phyloP scores from a whole-genome alignment of 2,888 invertebrate genomes.

The Poecilobothrus nobilitatus region DNA sequence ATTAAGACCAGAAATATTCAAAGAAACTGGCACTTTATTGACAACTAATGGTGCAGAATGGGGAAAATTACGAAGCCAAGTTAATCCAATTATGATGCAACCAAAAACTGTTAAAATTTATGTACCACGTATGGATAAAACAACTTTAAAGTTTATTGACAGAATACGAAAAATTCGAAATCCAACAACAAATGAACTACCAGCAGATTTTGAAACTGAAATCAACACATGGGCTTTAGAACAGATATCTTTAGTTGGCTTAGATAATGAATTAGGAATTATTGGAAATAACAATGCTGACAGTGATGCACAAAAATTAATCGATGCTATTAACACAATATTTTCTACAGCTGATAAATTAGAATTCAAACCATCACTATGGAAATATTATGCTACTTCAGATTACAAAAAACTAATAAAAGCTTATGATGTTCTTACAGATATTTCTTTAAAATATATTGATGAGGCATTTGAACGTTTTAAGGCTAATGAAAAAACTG shows the following conservation, averaged over 20 bases:
- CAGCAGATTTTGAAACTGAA: constrained; percentile 45
- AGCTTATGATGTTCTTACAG: constrained; percentile 26
- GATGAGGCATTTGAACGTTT: constrained; percentile 35
- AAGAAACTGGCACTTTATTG: constrained; percentile 29
- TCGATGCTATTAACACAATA: constrained; percentile 12
- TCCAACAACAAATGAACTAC: constrained; percentile 36
- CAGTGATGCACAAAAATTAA: constrained; percentile 22
- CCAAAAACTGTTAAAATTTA: constrained; percentile 50
- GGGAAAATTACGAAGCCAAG: constrained; percentile 55
- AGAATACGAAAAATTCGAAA: constrained; percentile 37
- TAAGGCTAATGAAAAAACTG: constrained; percentile 28
- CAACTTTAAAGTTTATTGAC: constrained; percentile 37
- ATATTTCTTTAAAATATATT: constrained; percentile 30
- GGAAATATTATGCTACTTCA: constrained; percentile 33
- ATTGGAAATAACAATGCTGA: constrained; percentile 28
- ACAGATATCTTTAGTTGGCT: constrained; percentile 43
- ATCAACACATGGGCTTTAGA: constrained; percentile 52
- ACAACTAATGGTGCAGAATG: constrained; percentile 46
- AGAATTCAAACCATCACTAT: constrained; percentile 32
- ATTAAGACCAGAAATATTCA: constrained; percentile 21
- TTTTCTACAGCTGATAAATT: constrained; percentile 22
- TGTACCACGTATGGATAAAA: constrained; percentile 44
- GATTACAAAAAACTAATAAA: constrained; percentile 29
- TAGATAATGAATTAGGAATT: constrained; percentile 37
- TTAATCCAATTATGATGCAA: constrained; percentile 56